A percentile compares a stretch with the other conserved stretches of the same genome.
These are phyloP conservation scores for Actenoides hombroni DNA, from an alignment of 2,113 vertebrate species.

Conservation along the genomic window DNA sequence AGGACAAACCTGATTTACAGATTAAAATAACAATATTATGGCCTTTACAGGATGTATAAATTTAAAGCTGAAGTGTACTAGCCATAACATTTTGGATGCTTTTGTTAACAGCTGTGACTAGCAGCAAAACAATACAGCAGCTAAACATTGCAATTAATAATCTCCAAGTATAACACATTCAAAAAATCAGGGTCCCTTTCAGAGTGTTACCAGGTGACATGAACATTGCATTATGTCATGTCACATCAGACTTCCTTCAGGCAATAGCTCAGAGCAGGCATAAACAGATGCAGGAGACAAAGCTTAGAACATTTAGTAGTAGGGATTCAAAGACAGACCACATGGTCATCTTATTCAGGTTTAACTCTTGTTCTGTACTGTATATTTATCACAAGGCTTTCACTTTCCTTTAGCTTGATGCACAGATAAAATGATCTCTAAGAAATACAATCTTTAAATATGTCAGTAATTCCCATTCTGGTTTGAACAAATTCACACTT, in stretches of 20 bases:
- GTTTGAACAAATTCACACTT: not conserved
- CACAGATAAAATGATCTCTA: not conserved
- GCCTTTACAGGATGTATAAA: constrained; percentile 71
- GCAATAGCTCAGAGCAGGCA: constrained; percentile 57
- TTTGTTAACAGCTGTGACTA: constrained; percentile 45
- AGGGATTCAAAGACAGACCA: not conserved
- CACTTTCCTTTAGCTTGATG: not conserved
- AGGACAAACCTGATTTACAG: constrained; percentile 72
- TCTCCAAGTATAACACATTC: constrained; percentile 12
- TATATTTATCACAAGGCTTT: not conserved
- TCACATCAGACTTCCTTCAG: constrained; percentile 51
- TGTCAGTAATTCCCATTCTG: not conserved
- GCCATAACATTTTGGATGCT: constrained; percentile 34
- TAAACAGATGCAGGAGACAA: constrained; percentile 57
- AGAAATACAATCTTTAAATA: not conserved
- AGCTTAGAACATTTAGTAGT: not conserved
- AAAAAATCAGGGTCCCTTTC: constrained; percentile 26
- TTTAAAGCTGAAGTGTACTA: constrained; percentile 56
- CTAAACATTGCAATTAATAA: constrained; percentile 57
- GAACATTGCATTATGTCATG: constrained; percentile 22
- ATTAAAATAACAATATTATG: constrained; percentile 70
- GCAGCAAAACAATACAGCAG: constrained; percentile 56
- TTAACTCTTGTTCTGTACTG: not conserved
- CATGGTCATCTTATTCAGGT: not conserved
- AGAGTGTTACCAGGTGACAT: constrained; percentile 63